phyloP scores from a whole-genome alignment of 64 coral and sea anemone genomes.

The Stylophora pistillata region DNA sequence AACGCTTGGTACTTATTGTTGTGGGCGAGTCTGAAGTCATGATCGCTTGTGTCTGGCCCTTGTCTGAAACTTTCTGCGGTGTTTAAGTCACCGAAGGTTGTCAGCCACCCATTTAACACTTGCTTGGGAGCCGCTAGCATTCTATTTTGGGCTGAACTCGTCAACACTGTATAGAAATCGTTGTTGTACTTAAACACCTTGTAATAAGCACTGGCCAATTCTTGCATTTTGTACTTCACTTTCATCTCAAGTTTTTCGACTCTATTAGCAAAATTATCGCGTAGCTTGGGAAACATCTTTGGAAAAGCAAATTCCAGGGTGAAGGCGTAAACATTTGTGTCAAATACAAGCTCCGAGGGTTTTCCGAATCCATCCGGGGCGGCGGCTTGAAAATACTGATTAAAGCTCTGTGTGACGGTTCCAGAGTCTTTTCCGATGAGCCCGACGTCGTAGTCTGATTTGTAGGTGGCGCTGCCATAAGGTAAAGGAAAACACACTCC shows the following conservation, averaged over 20 bases:
- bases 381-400: constrained; percentile 42
- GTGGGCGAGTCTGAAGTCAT: too few species aligned
- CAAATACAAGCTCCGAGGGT: constrained; percentile 65
- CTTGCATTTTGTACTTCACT: constrained; percentile 38
- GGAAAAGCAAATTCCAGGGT: constrained; percentile 56
- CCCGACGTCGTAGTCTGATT: constrained; percentile 34
- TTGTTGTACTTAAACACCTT: constrained; percentile 62
- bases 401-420: constrained; percentile 15
- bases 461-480: constrained; percentile 39
- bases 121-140: too few species aligned
- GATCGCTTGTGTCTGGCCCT: too few species aligned
- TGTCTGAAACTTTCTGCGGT: too few species aligned
- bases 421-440: too few species aligned
- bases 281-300: background rate
- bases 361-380: constrained; percentile 20
- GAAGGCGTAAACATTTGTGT: constrained; percentile 67
- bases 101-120: too few species aligned
- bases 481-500: constrained; percentile 35
- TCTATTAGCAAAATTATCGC: too few species aligned
- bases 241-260: background rate
- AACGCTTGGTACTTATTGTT: too few species aligned
- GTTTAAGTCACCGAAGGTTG: too few species aligned
- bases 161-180: constrained; percentile 15
- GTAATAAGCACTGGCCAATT: constrained; percentile 51
- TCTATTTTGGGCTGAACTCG: too few species aligned